Evolutionary conservation across 2,797 vertebrate species (phyloP), one percentile per base, ranked within the genome.

Genomic region (Brotula barbata): DNA sequence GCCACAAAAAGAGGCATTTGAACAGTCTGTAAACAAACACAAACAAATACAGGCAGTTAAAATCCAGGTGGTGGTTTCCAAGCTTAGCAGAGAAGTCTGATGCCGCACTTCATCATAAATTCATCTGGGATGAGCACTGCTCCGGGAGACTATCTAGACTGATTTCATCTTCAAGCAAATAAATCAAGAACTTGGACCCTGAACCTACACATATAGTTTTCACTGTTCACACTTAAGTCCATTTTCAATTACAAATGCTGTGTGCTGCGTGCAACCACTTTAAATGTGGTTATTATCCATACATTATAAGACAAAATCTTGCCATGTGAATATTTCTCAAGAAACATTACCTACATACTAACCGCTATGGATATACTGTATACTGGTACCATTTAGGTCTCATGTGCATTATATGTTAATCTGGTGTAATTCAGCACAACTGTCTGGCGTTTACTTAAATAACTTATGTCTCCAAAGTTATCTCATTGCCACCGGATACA

Each of bases 321-420:
- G 14, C 22, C 58, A 51, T 50, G 66, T 85, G 62, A 85, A 80
- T 85, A 73, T 82, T 84, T 84, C 53, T 85, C 69, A 47, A 37
- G 37, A 60, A 14, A 77, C 45, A 53, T 28, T 4, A 28, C 25
- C 4, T 28, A 8, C n/a, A 7, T 9, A 42, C 16, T 34, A 13
- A 25, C 5, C 49, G 6, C 15, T 15, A 19, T 2, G 17, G 47
- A 43, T 28, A 22, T 19, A n/a, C 49, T 63, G 12, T 37, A 10
- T 36, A 3, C 16, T 28, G 21, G 13, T 15, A 28, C 40, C 25
- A 3, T n/a, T 15, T 9, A 37, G 9, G 5, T 25, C 54, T 37
- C 2, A 37, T 43, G 11, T 28, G 17, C 8, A 37, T 33, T 17
- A 25, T 25, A 22, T 39, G 12, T 48, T n/a, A n/a, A n/a, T n/a